phyloP scores from a whole-genome alignment of 2,888 invertebrate species.

The Shargacucullia verbasci region DNA sequence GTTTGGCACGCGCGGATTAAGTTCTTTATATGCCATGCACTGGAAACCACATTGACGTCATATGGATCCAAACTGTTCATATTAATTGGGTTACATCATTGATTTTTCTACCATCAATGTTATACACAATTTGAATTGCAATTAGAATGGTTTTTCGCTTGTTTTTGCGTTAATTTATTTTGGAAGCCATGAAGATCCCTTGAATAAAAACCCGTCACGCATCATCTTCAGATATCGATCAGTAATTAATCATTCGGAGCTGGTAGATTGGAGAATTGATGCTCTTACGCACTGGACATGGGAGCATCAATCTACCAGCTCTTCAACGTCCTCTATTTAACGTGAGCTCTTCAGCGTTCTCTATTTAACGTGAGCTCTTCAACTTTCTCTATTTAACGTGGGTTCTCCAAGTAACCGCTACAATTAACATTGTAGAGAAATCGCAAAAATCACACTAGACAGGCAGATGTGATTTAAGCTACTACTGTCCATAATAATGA shows the following conservation, averaged over 20 bases:
- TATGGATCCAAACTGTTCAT: slow-evolving; percentile 4
- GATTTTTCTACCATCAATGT: slow-evolving; percentile 3
- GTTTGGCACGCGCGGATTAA: slow-evolving; percentile 57
- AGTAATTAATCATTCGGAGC: slow-evolving; percentile 17
- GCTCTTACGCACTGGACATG: too few species aligned
- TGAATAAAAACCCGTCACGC: slow-evolving; percentile 11
- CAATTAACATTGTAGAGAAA: too few species aligned
- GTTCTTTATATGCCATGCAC: slow-evolving; percentile 33
- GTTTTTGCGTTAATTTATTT: not conserved
- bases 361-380: too few species aligned
- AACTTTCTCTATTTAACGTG: too few species aligned
- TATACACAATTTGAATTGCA: slow-evolving; percentile 32
- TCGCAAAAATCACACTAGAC: too few species aligned
- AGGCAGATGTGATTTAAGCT: too few species aligned
- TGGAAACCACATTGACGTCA: slow-evolving; percentile 61
- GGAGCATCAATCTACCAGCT: too few species aligned
- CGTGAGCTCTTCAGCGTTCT: too few species aligned
- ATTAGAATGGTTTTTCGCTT: slow-evolving; percentile 16
- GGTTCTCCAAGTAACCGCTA: too few species aligned
- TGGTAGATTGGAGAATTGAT: too few species aligned
- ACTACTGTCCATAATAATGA: too few species aligned
- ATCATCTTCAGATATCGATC: slow-evolving; percentile 14
- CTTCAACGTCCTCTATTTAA: too few species aligned
- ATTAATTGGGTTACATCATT: slow-evolving; percentile 22
- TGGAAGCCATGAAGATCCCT: slow-evolving; percentile 8